A percentile compares a stretch with the other conserved stretches of the same genome.
Evolutionary conservation across 2,888 invertebrate species (phyloP).

Genomic region (Drosophila putrida): DNA sequence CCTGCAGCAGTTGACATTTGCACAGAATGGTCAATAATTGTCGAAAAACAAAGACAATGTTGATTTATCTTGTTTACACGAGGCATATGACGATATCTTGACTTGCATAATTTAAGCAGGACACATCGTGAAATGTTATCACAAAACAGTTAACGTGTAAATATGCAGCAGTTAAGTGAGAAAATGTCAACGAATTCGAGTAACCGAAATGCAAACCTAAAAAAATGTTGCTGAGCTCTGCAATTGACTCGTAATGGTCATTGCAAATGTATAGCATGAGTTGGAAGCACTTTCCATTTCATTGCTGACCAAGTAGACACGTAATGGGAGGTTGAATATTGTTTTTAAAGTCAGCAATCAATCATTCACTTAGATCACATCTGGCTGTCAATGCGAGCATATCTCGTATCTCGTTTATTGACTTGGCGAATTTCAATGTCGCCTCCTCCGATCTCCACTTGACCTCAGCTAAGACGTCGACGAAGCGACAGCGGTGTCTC

Average conservation of each 20-base stretch:
- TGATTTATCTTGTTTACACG: slow-evolving; percentile 16
- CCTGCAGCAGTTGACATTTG: slow-evolving; percentile 65
- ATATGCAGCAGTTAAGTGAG: neutral
- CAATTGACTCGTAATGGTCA: slow-evolving; percentile 32
- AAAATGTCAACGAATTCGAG: slow-evolving; percentile 21
- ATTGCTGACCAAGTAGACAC: slow-evolving; percentile 25
- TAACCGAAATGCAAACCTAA: slow-evolving; percentile 35
- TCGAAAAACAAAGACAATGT: slow-evolving; percentile 35
- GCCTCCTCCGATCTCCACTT: slow-evolving; percentile 50
- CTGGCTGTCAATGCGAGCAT: slow-evolving; percentile 41
- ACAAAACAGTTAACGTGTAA: neutral
- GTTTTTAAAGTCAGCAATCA: slow-evolving; percentile 26
- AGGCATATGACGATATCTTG: slow-evolving; percentile 29
- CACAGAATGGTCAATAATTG: slow-evolving; percentile 58
- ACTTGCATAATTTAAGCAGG: slow-evolving; percentile 5
- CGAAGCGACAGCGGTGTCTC: slow-evolving; percentile 39
- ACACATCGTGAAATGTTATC: slow-evolving; percentile 1
- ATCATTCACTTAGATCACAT: slow-evolving; percentile 41
- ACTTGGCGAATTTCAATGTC: slow-evolving; percentile 65
- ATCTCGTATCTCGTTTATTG: slow-evolving; percentile 4
- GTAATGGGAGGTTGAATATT: slow-evolving; percentile 28
- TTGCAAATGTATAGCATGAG: slow-evolving; percentile 68
- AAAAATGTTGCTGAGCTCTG: slow-evolving; percentile 34
- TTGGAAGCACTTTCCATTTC: slow-evolving; percentile 40
- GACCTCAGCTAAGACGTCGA: slow-evolving; percentile 45